These are phyloP conservation scores for Ceratoteleas bidentatus DNA, from an alignment of 1,140 invertebrate species.

Conservation along the genomic window DNA sequence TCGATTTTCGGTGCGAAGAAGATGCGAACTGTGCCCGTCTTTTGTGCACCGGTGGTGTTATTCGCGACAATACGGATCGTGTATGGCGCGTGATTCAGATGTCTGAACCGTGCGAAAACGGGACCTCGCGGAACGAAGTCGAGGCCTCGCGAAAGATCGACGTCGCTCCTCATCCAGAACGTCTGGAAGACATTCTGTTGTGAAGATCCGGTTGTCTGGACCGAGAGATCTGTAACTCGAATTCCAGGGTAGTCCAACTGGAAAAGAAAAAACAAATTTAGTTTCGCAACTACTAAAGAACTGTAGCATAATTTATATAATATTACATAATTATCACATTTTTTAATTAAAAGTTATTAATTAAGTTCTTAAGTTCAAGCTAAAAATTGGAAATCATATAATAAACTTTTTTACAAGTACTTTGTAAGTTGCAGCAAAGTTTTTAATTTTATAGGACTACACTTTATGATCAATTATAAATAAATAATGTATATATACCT, in stretches of 20 bases:
- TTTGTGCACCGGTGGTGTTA: conserved; percentile 82
- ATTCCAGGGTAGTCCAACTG: conserved; percentile 83
- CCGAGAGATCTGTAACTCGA: conserved; percentile 37
- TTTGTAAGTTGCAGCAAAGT: no score
- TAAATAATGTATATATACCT: conserved; percentile 74
- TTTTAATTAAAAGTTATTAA: no score
- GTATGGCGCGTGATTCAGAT: conserved; percentile 88
- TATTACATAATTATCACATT: no score
- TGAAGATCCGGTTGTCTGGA: conserved; percentile 74
- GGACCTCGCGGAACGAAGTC: conserved; percentile 88
- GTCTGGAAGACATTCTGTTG: conserved; percentile 83
- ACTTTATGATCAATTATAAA: background rate
- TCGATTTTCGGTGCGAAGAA: conserved; percentile 88
- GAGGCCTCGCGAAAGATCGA: conserved; percentile 88
- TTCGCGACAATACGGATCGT: conserved; percentile 84
- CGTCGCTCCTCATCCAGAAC: conserved; percentile 88
- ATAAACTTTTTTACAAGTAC: no score
- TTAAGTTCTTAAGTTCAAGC: no score
- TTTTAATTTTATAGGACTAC: no score
- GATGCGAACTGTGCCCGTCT: conserved; percentile 87
- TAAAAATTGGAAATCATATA: no score
- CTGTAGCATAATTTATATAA: no score
- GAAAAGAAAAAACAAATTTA: conserved; percentile 17
- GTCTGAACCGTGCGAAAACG: conserved; percentile 87
- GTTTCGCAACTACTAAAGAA: background rate